A percentile compares a stretch with the other conserved stretches of the same genome.
Conservation (phyloP, 2,113 vertebrate genomes). For the Toxostoma redivivum region DNA sequence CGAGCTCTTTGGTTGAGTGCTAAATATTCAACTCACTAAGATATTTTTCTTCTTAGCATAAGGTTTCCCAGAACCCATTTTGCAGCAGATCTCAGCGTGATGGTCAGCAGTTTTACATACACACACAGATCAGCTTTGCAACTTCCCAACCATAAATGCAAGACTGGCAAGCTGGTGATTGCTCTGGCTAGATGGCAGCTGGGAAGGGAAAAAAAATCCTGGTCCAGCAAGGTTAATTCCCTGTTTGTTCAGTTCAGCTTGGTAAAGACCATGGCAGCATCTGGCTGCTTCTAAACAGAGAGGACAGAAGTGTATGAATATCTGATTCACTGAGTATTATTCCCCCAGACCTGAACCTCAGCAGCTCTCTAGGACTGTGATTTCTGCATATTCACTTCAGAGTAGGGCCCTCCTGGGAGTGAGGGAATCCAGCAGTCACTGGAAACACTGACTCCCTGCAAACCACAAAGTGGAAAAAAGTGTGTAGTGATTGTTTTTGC, state of each 20-base stretch:
- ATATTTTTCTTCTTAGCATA: not conserved
- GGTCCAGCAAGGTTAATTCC: not conserved
- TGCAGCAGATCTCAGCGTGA: not conserved
- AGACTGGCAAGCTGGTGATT: not conserved
- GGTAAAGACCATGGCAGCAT: not conserved
- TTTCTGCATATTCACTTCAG: not conserved
- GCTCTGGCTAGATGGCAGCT: not conserved
- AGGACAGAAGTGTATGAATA: not conserved
- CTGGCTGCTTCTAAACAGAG: not conserved
- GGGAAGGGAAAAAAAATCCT: not conserved
- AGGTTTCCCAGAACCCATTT: not conserved
- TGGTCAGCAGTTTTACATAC: not conserved
- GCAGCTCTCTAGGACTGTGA: not conserved
- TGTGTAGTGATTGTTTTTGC: not conserved
- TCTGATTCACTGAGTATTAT: not conserved
- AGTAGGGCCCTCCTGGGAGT: not conserved
- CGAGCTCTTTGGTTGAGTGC: not conserved
- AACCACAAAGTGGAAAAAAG: not conserved
- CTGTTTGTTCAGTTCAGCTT: not conserved
- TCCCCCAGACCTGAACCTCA: not conserved
- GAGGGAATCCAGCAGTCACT: fast-evolving
- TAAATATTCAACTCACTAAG: not conserved
- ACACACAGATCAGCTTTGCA: not conserved
- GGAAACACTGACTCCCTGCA: not conserved
- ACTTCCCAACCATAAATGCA: not conserved